Base-by-base conservation (phyloP, 2,888 invertebrate genomes). In the Gibbula magus region DNA sequence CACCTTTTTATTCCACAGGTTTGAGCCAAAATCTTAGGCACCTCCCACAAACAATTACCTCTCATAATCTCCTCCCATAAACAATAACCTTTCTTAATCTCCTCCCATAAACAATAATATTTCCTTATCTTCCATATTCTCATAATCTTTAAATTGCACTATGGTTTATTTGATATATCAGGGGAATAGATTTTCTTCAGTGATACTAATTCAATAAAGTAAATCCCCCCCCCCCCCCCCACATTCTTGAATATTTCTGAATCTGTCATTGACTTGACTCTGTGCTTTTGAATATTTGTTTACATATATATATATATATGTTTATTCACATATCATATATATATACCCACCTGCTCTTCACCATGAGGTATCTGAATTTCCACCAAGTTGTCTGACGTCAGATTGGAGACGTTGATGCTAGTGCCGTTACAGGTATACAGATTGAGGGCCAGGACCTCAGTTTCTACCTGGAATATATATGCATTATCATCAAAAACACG, bases 11-110 rank as follows among this genome's bases (percentile, higher is more conserved):
- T 77, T 84, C 76, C 82, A 84, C 88, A 91, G 91, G 92, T 81
- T 90, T 92, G 92, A 92, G 92, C 88, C 90, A 91, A 92, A 88
- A 89, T 92, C 89, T 92, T 91, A 92, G 92, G 92, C 92, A 86
- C 88, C 80, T 79, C 81, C 80, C 79, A 79, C 79, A 73, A 66
- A 67, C 61, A 79, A 74, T 66, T 1, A 56, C 13, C 45, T 45
- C 10, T 45, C 45, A 13, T 35, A 3, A 5, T 35, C 4, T 35
- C 7, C 35, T 35, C 7, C 7, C 35, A 5, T n/a, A 73, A 66
- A 67, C 61, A 79, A 74, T 66, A 4, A 56, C 13, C 45, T 45
- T 13, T 45, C 45, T 1, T 35, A 3, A 5, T 35, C 4, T 35
- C 7, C 35, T 35, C 7, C 7, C 35, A 5, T n/a, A 73, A 66